These are phyloP conservation scores for Cervus canadensis DNA, from an alignment of 2,113 vertebrate species.

Conservation along the genomic window DNA sequence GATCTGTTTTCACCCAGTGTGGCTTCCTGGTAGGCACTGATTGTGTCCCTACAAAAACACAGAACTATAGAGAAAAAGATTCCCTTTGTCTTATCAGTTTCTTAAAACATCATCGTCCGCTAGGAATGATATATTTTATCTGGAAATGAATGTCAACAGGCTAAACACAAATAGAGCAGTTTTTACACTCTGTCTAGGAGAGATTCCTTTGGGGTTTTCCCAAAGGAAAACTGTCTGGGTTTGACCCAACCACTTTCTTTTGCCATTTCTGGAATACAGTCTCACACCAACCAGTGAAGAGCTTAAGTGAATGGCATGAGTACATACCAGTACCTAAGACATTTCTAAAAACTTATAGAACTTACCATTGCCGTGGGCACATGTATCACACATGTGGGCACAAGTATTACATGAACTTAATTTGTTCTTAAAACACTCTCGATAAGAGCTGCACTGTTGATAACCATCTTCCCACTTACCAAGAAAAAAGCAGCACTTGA, in stretches of 20 bases:
- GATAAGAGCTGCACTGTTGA: not conserved
- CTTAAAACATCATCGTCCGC: conserved; percentile 27
- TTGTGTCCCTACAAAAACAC: not conserved
- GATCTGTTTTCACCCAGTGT: not conserved
- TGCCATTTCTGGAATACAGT: conserved; percentile 24
- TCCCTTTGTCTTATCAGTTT: not conserved
- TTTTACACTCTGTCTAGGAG: conserved; percentile 33
- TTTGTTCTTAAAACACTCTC: not conserved
- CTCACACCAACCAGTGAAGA: not conserved
- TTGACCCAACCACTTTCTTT: conserved; percentile 22
- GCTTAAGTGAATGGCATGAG: conserved; percentile 38
- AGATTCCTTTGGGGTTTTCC: conserved; percentile 39
- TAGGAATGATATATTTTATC: conserved; percentile 57
- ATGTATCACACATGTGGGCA: not conserved
- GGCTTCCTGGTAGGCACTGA: not conserved
- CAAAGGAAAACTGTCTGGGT: conserved; percentile 36
- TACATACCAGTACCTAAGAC: conserved; percentile 15
- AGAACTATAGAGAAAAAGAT: not conserved
- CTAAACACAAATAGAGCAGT: conserved; percentile 30
- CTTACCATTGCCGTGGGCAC: not conserved
- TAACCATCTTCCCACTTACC: not conserved
- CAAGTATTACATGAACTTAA: not conserved
- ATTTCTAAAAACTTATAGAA: not conserved
- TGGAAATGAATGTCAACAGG: conserved; percentile 66
- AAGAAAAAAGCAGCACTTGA: not conserved